phyloP scores from a whole-genome alignment of 2,113 vertebrate species.

The Pandion haliaetus region DNA sequence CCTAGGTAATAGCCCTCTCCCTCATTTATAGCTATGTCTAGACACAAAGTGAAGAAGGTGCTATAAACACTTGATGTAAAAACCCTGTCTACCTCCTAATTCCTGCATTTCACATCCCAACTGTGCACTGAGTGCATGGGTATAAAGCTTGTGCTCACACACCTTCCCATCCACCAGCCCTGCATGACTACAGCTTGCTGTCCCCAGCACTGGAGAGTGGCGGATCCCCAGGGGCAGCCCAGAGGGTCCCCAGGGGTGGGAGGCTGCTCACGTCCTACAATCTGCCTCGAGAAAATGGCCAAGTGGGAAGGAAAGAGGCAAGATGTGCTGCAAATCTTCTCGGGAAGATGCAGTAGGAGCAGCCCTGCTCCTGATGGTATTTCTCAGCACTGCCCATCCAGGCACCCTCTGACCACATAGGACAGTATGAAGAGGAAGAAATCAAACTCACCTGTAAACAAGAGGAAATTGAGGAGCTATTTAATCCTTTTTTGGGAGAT shows the following conservation, averaged over 20 bases:
- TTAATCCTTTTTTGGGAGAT: not conserved
- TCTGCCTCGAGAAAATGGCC: not conserved
- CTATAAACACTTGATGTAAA: conserved; percentile 32
- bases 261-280: not conserved
- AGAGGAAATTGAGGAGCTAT: not conserved
- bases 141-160: not conserved
- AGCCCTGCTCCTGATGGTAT: not conserved
- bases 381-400: not conserved
- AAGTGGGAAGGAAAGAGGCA: not conserved
- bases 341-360: not conserved
- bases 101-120: not conserved
- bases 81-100: not conserved
- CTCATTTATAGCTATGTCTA: conserved; percentile 59
- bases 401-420: not conserved
- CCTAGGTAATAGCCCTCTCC: conserved; percentile 38
- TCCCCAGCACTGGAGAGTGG: rapidly evolving
- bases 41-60: conserved; percentile 13
- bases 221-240: not conserved
- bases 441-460: not conserved
- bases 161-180: not conserved
- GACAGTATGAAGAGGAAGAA: not conserved
- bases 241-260: too few species aligned
- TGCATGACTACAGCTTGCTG: not conserved
- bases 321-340: not conserved
- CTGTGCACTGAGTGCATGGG: rapidly evolving